Evolutionary conservation across 2,797 vertebrate species (phyloP), one percentile per base, ranked within the genome.

Genomic region (Furcifer pardalis): DNA sequence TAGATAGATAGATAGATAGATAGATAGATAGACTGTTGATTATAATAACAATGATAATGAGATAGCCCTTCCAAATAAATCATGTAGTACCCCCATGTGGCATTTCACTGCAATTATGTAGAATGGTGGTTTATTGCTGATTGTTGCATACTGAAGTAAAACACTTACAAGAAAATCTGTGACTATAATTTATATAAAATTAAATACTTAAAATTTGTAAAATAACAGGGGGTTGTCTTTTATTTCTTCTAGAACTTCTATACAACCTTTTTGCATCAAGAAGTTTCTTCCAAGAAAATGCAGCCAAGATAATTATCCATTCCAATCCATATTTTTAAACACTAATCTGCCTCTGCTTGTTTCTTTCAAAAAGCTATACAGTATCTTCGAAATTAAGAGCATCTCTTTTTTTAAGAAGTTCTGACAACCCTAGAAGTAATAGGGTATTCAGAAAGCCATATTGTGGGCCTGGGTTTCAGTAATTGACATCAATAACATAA

Each of bases 401-500:
- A 90, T 84, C 77, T 90, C 79, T 90, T 81, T 91, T 88, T 80
- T 89, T 89, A 72, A 79, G 90, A 76, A 71, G 83, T 92, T 91
- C 89, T 78, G 75, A 90, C 84, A 91, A 69, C 91, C 88, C 69
- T 75, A 83, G 87, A 89, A 90, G 83, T 77, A 90, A 85, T 27
- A 62, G 84, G 77, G 68, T 92, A 86, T 93, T 93, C 90, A 93
- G 89, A 95, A 94, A 92, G 92, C 89, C 93, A 77, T 87, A 8
- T 84, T 90, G 87, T 94, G 87, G 88, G 65, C 76, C 86, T 92
- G 91, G 91, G 90, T 90, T 94, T 95, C 91, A 85, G 88, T 94
- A 94, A 95, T 90, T 95, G 94, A 95, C 90, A 94, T 86, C 91
- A 93, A 91, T 95, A 95, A 92, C 77, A 81, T 77, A 92, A 83